Percentiles rank a stretch among this genome's conserved stretches.
phyloP scores from a whole-genome alignment of 1,140 invertebrate genomes.

The Solenopsis invicta region DNA sequence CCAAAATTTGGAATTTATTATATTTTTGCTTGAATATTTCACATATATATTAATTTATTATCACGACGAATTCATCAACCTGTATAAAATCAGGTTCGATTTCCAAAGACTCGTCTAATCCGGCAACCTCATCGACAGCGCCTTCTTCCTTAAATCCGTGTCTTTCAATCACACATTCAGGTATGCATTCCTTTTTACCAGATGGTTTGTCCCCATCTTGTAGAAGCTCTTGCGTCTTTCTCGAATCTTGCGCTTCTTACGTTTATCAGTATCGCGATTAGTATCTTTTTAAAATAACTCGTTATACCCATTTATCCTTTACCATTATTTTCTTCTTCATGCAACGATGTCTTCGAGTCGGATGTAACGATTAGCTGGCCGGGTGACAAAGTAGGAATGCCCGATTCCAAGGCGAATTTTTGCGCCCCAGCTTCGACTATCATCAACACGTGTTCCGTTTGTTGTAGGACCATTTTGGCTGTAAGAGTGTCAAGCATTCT shows the following conservation, averaged over 20 bases:
- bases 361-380: constrained; percentile 16
- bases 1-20: not conserved
- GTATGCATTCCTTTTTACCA: constrained; percentile 15
- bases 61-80: not conserved
- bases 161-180: constrained; percentile 47
- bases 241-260: not conserved
- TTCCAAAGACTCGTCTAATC: not conserved
- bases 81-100: constrained; percentile 41
- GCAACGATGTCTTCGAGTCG: constrained; percentile 33
- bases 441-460: constrained; percentile 70
- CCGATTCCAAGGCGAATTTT: constrained; percentile 62
- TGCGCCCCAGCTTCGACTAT: constrained; percentile 74
- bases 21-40: constrained; percentile 3
- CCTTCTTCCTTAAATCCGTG: not conserved
- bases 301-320: not conserved
- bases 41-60: not conserved
- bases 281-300: not conserved
- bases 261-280: constrained; percentile 5
- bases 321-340: not conserved
- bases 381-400: constrained; percentile 56
- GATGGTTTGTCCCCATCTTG: not conserved
- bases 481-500: not conserved
- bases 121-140: not conserved
- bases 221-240: not conserved
- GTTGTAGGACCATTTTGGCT: constrained; percentile 72